These are phyloP conservation scores for Strigamia maritima DNA, from an alignment of 2,888 invertebrate genomes.

Conservation along the genomic window DNA sequence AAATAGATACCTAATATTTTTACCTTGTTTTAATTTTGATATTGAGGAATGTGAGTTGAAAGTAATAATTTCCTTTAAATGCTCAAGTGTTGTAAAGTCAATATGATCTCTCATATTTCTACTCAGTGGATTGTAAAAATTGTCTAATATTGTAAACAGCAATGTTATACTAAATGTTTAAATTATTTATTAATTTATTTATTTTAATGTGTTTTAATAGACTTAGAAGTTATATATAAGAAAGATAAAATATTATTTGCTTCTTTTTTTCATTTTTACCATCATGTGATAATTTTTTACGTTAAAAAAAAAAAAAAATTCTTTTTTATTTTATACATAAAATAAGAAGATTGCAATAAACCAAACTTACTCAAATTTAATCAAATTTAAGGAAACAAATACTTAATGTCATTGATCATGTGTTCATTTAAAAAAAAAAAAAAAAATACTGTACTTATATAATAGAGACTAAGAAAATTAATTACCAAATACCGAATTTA, in stretches of 20 bases:
- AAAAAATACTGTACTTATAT: too few relatives aligned
- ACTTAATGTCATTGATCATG: not conserved
- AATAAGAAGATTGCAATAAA: too few relatives aligned
- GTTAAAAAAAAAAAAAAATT: too few relatives aligned
- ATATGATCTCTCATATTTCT: not conserved
- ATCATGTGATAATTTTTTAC: not conserved
- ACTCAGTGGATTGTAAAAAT: constrained; percentile 21
- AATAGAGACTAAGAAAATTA: too few relatives aligned
- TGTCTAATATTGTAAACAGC: constrained; percentile 21
- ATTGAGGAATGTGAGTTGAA: not conserved
- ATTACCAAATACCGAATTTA: too few relatives aligned
- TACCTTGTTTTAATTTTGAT: not conserved
- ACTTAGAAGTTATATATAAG: not conserved
- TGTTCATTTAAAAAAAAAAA: not conserved
- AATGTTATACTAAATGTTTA: not conserved
- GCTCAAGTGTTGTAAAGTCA: not conserved
- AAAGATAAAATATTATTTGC: not conserved
- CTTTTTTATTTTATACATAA: too few relatives aligned
- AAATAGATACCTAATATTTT: too few relatives aligned
- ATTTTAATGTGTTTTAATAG: not conserved
- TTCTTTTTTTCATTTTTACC: not conserved
- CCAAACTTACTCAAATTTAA: too few relatives aligned
- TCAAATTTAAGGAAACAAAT: not conserved
- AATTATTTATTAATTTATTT: not conserved
- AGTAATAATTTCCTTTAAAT: constrained; percentile 5